Evolutionary conservation across 2,888 invertebrate genomes (phyloP), one percentile per base, ranked within the genome.

Genomic region (Acleris laterana): DNA sequence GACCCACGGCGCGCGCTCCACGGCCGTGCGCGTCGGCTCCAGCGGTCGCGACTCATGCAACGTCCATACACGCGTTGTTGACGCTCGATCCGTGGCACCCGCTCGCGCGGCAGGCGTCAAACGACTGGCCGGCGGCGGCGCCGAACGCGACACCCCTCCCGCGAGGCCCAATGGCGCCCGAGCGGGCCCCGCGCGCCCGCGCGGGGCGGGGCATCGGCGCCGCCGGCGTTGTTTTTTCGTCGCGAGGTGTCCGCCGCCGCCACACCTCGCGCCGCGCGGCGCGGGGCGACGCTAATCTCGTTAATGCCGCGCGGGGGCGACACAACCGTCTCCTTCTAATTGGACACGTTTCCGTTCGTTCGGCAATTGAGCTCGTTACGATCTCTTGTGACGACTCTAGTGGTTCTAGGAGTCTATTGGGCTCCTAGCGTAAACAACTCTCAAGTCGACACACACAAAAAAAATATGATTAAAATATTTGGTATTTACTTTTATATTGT

Each of bases 41-140:
- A 90, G 93, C 93, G 94, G 92, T 95, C 94, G 89, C 89, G 88
- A 17, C 89, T 91, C 91, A 90, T 90, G 85, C 90, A 88, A 87
- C 85, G 86, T 84, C 85, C 89, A 87, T 88, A 80, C 85, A 82
- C 87, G 87, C 85, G 84, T 87, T 85, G 82, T 83, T 85, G 83
- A 83, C 84, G 83, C 78, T 78, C 83, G 79, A 78, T 77, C 84
- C 85, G 76, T 85, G 88, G 86, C 89, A 89, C 89, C 88, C 85
- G 85, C 90, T 85, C 90, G 90, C 89, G 86, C 91, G 87, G 90
- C 90, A 86, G 87, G 87, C 89, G 90, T 89, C 89, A 89, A 84
- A 85, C 88, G 89, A 89, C 93, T 89, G 89, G 88, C 87, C 88
- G 89, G 88, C 89, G 89, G 90, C 90, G 90, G 90, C 90, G 92